phyloP scores from a whole-genome alignment of 2,888 invertebrate species.

The Agrochola circellaris region DNA sequence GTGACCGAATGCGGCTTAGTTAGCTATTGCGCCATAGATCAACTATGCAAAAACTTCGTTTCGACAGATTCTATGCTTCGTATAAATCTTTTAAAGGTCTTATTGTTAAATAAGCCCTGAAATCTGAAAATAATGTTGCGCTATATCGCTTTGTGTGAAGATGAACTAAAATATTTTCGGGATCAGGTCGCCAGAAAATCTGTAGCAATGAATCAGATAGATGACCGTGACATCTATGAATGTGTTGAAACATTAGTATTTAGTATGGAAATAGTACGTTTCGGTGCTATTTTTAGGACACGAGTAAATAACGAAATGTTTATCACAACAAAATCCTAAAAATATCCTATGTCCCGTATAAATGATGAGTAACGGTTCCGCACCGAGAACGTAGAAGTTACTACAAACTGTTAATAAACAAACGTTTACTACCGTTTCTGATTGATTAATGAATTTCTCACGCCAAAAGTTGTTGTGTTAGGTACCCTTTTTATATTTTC shows the following conservation, averaged over 20 bases:
- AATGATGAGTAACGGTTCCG: conserved; percentile 36
- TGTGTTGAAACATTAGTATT: conserved; percentile 16
- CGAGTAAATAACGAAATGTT: conserved; percentile 6
- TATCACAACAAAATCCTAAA: conserved; percentile 32
- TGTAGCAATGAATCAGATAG: conserved; percentile 14
- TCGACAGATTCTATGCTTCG: conserved; percentile 48
- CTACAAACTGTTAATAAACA: conserved; percentile 37
- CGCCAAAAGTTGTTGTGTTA: conserved; percentile 9
- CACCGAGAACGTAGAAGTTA: conserved; percentile 31
- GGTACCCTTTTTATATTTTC: conserved; percentile 10
- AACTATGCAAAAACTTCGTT: conserved; percentile 60
- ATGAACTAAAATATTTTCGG: conserved; percentile 34
- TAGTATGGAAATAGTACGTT: conserved; percentile 12
- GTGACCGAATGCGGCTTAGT: conserved; percentile 75
- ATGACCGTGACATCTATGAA: conserved; percentile 27
- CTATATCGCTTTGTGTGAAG: conserved; percentile 8
- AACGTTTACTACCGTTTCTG: conserved; percentile 36
- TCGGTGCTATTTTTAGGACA: conserved; percentile 15
- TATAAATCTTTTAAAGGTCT: conserved; percentile 35
- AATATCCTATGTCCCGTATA: conserved; percentile 22
- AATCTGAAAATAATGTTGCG: conserved; percentile 18
- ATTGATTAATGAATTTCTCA: conserved; percentile 43
- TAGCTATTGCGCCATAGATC: conserved; percentile 76
- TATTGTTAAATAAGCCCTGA: conserved; percentile 5
- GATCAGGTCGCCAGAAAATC: conserved; percentile 19